Conservation (phyloP, 37 sponge, comb jelly and placozoan genomes). For the Chondrosia reniformis region DNA sequence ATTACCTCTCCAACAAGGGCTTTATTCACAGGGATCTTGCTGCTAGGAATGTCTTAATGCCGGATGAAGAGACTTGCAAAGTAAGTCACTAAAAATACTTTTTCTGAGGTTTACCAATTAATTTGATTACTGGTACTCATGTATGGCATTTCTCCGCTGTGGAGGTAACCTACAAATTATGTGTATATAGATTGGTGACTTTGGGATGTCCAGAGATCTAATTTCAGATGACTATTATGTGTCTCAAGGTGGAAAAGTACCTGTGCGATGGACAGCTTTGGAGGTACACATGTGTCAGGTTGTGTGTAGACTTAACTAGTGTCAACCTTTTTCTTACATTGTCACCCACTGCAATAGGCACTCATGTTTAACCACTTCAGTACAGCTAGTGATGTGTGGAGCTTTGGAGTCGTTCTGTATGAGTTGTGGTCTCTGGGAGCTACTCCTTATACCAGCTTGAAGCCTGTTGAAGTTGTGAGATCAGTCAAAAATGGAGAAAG, state of each 20-base stretch:
- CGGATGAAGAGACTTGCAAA: too few species aligned
- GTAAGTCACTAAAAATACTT: too few species aligned
- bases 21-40: too few species aligned
- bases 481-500: background rate
- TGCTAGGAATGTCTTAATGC: too few species aligned
- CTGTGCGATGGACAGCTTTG: slow-evolving; percentile 48
- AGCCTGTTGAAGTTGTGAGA: background rate
- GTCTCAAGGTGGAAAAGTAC: slow-evolving; percentile 51
- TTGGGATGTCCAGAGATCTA: slow-evolving; percentile 58
- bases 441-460: slow-evolving; percentile 21
- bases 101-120: too few species aligned
- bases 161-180: too few species aligned
- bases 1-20: too few species aligned
- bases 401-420: slow-evolving; percentile 40
- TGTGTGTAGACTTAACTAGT: too few species aligned
- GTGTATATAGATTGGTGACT: slow-evolving; percentile 52
- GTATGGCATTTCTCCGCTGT: too few species aligned
- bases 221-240: slow-evolving; percentile 47
- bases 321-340: too few species aligned
- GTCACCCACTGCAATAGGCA: slow-evolving; percentile 30
- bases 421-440: slow-evolving; percentile 43
- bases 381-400: slow-evolving; percentile 42
- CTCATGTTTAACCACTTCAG: slow-evolving; percentile 27
- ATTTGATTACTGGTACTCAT: too few species aligned
- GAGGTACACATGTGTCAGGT: too few species aligned